Base-by-base conservation (phyloP, 23 tunicate species). In the Styela plicata region DNA sequence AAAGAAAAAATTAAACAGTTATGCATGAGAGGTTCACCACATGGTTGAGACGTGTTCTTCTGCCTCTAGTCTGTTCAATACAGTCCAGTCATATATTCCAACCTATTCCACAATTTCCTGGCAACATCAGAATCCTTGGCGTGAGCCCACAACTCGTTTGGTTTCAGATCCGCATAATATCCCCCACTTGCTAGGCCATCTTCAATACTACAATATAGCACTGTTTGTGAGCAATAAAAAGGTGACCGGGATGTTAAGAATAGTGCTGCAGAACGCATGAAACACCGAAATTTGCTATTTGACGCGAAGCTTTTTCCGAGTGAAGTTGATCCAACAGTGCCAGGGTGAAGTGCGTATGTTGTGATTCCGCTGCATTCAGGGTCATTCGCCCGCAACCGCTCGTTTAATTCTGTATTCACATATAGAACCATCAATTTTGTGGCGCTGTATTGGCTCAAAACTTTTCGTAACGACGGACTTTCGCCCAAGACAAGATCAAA, bases 341-440 rank as follows among this genome's bases (percentile, higher is more conserved):
- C 81, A 35, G 81, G 81, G 36, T 76, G 81, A 17, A 76, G 22
- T 7, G 81, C 81, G 81, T 76, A 76, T 0, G 81, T 36, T 20
- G 81, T 76, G 21, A 76, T 37, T 21, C 25, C 63, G 44, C 24
- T 37, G n/a, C 29, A 36, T 44, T 57, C 69, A 21, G 62, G 32
- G 44, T 73, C 32, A 23, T 33, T 24, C 0, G 24, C 44, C n/a
- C 78, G 19, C 63, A 76, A 29, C 0, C 27, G 63, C 20, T 52
- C 21, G 18, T 36, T 37, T 1, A 76, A 57, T 52, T 76, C 64
- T 17, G 64, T 52, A 0, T 23, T 76, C 22, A 76, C 16, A 29
- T 76, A 76, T 21, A 76, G 22, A 13, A 23, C 36, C 81, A 76
- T 76, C 31, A 76, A 34, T 57, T 76, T 76, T 24, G 81, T 76